A percentile compares a stretch with the other conserved stretches of the same genome.
These are phyloP conservation scores for Meteorus sp. DNA, from an alignment of 1,140 invertebrate genomes.

Conservation along the genomic window DNA sequence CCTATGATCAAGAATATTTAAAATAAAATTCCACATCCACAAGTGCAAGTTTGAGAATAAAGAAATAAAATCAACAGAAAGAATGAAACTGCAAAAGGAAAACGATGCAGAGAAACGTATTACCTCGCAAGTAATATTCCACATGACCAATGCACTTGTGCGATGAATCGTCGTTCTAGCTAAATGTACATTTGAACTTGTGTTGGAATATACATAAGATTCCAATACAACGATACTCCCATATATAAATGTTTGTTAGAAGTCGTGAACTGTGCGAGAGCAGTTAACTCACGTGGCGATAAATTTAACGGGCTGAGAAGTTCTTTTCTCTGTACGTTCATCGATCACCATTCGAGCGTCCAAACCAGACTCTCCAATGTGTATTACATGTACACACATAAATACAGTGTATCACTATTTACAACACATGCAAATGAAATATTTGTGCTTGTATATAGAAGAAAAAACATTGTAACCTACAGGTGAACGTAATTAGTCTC, in stretches of 20 bases:
- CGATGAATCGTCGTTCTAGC: slow-evolving; percentile 11
- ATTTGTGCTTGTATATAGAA: not conserved
- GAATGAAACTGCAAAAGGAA: too few relatives aligned
- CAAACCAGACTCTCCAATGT: not conserved
- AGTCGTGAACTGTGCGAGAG: slow-evolving; percentile 2
- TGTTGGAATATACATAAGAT: slow-evolving; percentile 9
- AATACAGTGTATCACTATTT: too few relatives aligned
- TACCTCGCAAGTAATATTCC: not conserved
- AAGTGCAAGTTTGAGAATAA: too few relatives aligned
- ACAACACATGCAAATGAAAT: not conserved
- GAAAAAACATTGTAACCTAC: not conserved
- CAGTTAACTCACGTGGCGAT: slow-evolving; percentile 11
- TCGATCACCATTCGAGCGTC: slow-evolving; percentile 1
- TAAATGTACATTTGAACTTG: too few relatives aligned
- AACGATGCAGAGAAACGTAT: too few relatives aligned
- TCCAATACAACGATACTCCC: not conserved
- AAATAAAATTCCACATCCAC: too few relatives aligned
- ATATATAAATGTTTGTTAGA: not conserved
- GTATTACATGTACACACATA: too few relatives aligned
- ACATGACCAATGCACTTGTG: not conserved
- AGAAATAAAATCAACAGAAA: too few relatives aligned
- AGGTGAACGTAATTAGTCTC: slow-evolving; percentile 14
- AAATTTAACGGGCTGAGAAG: slow-evolving; percentile 10
- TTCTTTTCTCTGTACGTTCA: not conserved
- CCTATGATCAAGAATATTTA: too few relatives aligned